Conservation (phyloP, 1,140 invertebrate genomes). For the Papilio polyxenes region DNA sequence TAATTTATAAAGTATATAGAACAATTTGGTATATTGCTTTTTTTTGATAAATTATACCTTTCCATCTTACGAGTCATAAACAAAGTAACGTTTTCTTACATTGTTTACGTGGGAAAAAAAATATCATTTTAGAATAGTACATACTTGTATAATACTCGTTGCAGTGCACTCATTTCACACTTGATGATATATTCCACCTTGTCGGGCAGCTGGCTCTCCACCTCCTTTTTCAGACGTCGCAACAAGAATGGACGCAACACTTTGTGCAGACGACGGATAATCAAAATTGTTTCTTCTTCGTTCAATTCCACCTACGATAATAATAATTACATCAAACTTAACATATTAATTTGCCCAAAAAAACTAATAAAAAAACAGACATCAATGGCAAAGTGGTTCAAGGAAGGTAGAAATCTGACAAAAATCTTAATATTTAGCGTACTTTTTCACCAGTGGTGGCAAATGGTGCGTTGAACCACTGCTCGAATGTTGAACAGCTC, state of each 20-base stretch:
- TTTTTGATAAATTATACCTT: no score
- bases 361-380: no score
- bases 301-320: conserved; percentile 93
- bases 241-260: conserved; percentile 98
- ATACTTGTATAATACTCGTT: conserved; percentile 93
- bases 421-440: no score
- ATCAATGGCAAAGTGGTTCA: no score
- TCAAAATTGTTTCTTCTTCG: conserved; percentile 99
- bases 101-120: neutral
- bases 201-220: conserved; percentile 98
- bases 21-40: no score
- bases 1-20: no score
- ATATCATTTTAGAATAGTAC: conserved; percentile 41
- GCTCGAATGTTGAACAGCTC: conserved; percentile 98
- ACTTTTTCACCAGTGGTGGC: conserved; percentile 92
- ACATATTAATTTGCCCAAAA: neutral
- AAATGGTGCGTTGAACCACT: conserved; percentile 99
- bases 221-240: conserved; percentile 98
- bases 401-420: no score
- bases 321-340: neutral
- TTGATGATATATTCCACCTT: conserved; percentile 99
- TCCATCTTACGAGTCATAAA: no score
- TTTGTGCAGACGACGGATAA: conserved; percentile 99
- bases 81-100: no score
- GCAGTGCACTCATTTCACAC: conserved; percentile 98